Evolutionary conservation across 2,797 vertebrate genomes (phyloP).

Genomic region (Cichlasoma orientale): DNA sequence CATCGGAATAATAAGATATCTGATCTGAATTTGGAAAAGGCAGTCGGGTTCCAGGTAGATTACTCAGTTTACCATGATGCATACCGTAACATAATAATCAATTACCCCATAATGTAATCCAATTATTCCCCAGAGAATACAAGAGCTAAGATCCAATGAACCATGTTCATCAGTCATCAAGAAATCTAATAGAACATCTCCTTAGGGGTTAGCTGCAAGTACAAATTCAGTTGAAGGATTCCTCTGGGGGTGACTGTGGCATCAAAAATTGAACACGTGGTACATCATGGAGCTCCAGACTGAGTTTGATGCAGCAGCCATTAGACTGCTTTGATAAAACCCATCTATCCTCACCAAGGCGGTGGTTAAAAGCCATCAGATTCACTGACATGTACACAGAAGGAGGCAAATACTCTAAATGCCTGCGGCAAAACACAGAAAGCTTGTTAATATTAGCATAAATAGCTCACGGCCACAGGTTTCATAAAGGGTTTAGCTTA

Average conservation of each 20-base stretch:
- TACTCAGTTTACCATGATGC: slow-evolving; percentile 67
- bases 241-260: slow-evolving; percentile 67
- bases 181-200: slow-evolving; percentile 82
- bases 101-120: slow-evolving; percentile 76
- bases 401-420: neutral
- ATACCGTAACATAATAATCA: slow-evolving; percentile 80
- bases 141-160: slow-evolving; percentile 73
- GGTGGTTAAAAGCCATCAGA: slow-evolving; percentile 10
- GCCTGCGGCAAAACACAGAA: neutral
- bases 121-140: slow-evolving; percentile 73
- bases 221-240: slow-evolving; percentile 77
- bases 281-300: slow-evolving; percentile 56
- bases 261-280: slow-evolving; percentile 71
- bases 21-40: slow-evolving; percentile 38
- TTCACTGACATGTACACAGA: neutral
- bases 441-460: neutral
- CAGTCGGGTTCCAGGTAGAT: slow-evolving; percentile 64
- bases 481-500: neutral
- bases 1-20: slow-evolving; percentile 58
- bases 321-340: slow-evolving; percentile 61
- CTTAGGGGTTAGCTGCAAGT: slow-evolving; percentile 65
- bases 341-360: slow-evolving; percentile 28
- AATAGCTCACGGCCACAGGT: neutral
- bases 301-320: slow-evolving; percentile 55
- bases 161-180: slow-evolving; percentile 81